Conservation (phyloP, 2,797 vertebrate species). For the Cryptoprocta ferox region DNA sequence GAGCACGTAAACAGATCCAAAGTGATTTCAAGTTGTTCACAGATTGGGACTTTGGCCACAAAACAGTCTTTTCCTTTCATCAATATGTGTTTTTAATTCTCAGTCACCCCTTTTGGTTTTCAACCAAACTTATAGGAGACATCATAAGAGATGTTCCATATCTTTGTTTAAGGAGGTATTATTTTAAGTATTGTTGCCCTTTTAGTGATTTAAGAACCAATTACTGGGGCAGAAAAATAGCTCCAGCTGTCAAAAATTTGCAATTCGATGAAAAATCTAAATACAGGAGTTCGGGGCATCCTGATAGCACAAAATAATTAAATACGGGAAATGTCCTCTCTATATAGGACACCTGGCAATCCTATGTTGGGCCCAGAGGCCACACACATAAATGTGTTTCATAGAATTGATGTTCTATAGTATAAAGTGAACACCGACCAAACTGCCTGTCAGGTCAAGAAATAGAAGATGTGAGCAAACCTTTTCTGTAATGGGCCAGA, state of each 20-base stretch:
- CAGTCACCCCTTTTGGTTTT: neutral
- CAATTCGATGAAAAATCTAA: neutral
- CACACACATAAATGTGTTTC: neutral
- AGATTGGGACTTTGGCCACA: neutral
- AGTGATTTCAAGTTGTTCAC: neutral
- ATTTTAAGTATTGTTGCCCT: neutral
- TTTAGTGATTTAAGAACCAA: neutral
- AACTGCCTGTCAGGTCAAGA: neutral
- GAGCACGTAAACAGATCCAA: neutral
- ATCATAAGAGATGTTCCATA: neutral
- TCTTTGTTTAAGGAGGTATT: neutral
- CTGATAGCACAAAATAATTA: neutral
- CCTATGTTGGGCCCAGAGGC: neutral
- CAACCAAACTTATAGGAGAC: neutral
- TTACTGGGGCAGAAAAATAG: neutral
- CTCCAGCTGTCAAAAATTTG: neutral
- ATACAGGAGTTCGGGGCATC: neutral
- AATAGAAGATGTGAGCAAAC: neutral
- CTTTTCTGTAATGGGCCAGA: neutral
- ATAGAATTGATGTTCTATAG: neutral
- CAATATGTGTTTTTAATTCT: neutral
- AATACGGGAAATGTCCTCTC: neutral
- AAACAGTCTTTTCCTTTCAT: neutral
- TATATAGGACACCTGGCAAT: neutral
- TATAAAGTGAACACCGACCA: neutral